Conservation (phyloP, 2,797 vertebrate species). For the Mormyrus proboscirostris region DNA sequence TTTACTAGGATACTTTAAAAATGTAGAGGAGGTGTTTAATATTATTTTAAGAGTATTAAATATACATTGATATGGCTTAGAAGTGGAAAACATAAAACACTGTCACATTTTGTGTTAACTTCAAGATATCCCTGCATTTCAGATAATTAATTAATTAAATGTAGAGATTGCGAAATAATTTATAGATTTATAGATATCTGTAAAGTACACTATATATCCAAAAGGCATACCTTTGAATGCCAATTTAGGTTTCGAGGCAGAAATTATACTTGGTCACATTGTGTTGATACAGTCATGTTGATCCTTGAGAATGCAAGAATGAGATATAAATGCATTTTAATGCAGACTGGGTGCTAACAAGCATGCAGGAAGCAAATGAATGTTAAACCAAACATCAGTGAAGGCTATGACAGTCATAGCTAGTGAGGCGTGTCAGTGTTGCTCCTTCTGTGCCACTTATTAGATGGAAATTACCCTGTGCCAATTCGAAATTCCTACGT, state of each 20-base stretch:
- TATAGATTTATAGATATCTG: not conserved
- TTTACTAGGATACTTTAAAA: not conserved
- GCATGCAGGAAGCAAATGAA: not conserved
- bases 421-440: not conserved
- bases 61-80: not conserved
- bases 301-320: not conserved
- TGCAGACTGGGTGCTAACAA: not conserved
- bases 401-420: not conserved
- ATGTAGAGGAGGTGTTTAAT: not conserved
- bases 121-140: not conserved
- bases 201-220: not conserved
- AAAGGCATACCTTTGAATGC: not conserved
- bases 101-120: not conserved
- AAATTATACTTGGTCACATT: not conserved
- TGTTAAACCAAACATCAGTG: not conserved
- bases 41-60: not conserved
- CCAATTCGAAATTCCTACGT: not conserved
- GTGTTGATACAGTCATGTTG: not conserved
- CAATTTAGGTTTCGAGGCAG: not conserved
- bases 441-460: not conserved
- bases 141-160: not conserved
- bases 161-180: not conserved
- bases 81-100: not conserved
- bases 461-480: not conserved
- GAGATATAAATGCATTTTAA: not conserved